A percentile compares a stretch with the other conserved stretches of the same genome.
Conservation (phyloP, 2,113 vertebrate genomes). For the Syrrhaptes paradoxus region DNA sequence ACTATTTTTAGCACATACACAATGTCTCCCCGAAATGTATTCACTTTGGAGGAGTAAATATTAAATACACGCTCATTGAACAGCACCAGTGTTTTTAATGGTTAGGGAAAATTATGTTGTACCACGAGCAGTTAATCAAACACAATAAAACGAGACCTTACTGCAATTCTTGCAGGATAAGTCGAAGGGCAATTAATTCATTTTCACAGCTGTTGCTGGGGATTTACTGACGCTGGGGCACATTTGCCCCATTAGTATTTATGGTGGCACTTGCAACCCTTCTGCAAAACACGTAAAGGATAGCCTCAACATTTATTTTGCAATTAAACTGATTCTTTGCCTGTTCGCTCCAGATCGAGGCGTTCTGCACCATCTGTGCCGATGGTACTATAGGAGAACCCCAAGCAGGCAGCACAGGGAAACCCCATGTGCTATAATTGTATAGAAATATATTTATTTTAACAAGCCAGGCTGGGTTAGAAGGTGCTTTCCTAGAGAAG, state of each 20-base stretch:
- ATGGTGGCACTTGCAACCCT: background rate
- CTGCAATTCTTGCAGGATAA: background rate
- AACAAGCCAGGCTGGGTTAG: background rate
- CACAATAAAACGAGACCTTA: background rate
- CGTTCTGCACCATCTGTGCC: background rate
- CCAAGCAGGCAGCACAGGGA: background rate
- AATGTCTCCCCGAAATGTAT: constrained; percentile 34
- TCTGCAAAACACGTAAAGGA: background rate
- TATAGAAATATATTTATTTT: background rate
- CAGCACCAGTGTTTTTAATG: background rate
- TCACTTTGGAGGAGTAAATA: constrained; percentile 37
- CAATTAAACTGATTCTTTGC: background rate
- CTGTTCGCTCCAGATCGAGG: accelerated
- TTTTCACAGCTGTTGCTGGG: background rate
- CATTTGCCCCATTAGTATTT: constrained; percentile 12
- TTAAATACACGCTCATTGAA: constrained; percentile 7
- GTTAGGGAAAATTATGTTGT: constrained; percentile 1
- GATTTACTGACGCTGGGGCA: background rate
- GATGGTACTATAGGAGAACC: background rate
- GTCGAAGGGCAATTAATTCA: constrained; percentile 16
- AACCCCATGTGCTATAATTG: background rate
- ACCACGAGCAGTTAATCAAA: constrained; percentile 24
- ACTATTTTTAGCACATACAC: constrained; percentile 47
- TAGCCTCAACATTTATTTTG: background rate
- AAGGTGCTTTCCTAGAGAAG: background rate